phyloP scores from a whole-genome alignment of 2,113 vertebrate genomes.

The Genyomyrus donnyi region DNA sequence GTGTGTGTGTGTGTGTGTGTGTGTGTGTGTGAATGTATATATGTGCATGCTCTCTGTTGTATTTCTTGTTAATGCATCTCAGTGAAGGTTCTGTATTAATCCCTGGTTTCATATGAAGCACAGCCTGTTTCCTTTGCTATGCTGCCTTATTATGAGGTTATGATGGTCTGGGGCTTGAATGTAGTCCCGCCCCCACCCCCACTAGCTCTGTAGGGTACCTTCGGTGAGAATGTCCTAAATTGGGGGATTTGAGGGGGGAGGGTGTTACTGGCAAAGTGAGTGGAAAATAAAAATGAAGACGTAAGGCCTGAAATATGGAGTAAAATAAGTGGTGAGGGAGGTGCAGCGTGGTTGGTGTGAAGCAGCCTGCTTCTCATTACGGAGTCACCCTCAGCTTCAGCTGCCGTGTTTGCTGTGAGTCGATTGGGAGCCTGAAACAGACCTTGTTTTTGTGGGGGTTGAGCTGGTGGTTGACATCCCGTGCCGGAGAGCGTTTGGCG shows the following conservation, averaged over 20 bases:
- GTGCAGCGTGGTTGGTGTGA: not conserved
- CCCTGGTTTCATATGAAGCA: not conserved
- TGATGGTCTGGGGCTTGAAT: not conserved
- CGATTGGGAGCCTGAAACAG: not conserved
- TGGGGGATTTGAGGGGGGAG: not conserved
- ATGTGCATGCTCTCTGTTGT: not conserved
- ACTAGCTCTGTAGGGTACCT: not conserved
- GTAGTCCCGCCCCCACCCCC: not conserved
- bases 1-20: no score
- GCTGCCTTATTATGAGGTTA: not conserved
- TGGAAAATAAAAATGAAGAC: not conserved
- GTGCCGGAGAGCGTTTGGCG: not conserved
- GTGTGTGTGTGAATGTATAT: not conserved
- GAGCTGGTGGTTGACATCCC: not conserved
- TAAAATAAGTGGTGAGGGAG: not conserved
- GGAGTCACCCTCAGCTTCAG: not conserved
- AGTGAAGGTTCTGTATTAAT: not conserved
- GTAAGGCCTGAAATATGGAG: not conserved
- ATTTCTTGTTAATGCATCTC: not conserved
- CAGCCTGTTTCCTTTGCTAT: not conserved
- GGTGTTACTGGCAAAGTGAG: not conserved
- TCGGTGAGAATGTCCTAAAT: not conserved
- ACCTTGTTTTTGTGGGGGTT: not conserved
- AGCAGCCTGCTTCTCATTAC: not conserved
- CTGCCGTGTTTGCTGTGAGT: not conserved